A percentile compares a stretch with the other conserved stretches of the same genome.
These are phyloP conservation scores for Criorhina ranunculi DNA, from an alignment of 2,888 invertebrate species.

Conservation along the genomic window DNA sequence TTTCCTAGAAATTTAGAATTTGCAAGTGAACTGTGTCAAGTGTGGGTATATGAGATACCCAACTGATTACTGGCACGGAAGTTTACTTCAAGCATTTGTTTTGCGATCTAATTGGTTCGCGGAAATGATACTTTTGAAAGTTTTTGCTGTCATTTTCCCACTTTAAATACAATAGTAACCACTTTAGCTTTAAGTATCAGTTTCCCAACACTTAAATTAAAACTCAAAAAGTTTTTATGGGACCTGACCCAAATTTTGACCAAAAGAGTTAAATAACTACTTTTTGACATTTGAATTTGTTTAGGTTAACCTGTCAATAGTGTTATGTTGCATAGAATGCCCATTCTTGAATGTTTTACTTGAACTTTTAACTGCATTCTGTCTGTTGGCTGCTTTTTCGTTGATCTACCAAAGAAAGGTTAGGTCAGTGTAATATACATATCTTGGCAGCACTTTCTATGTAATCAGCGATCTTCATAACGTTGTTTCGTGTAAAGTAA, in stretches of 20 bases:
- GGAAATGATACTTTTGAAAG: not conserved
- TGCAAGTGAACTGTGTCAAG: not conserved
- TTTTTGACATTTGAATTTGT: too few relatives aligned
- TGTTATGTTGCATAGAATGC: not conserved
- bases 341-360: not conserved
- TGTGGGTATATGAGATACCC: conserved; percentile 18
- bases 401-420: not conserved
- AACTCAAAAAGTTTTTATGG: not conserved
- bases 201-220: not conserved
- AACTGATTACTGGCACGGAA: not conserved
- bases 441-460: too few relatives aligned
- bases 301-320: not conserved
- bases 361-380: not conserved
- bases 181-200: not conserved
- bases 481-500: too few relatives aligned
- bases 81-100: not conserved
- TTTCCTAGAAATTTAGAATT: conserved; percentile 2
- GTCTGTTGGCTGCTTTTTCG: not conserved
- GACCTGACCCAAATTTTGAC: not conserved
- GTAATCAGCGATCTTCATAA: too few relatives aligned
- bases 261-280: not conserved
- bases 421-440: too few relatives aligned
- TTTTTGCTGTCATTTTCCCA: not conserved
- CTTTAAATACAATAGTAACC: not conserved
- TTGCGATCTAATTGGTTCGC: not conserved